Percentiles rank a stretch among this genome's conserved stretches.
Evolutionary conservation across 2,113 vertebrate genomes (phyloP).

Genomic region (Clarias magur): DNA sequence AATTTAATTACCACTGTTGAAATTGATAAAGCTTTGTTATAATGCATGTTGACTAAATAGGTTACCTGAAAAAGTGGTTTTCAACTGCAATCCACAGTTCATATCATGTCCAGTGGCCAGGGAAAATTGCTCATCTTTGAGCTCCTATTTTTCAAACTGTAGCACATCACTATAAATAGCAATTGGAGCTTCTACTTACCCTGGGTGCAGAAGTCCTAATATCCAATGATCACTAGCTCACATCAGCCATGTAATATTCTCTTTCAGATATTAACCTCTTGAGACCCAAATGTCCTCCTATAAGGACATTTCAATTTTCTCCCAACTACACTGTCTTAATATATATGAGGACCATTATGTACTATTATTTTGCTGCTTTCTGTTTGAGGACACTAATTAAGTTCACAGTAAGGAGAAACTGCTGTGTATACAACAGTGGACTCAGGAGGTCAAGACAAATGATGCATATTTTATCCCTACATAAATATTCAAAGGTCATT

Average conservation of each 20-base stretch:
- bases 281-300: too few species aligned
- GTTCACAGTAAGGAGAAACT: too few species aligned
- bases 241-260: background rate
- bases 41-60: background rate
- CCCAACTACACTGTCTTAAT: too few species aligned
- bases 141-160: slow-evolving; percentile 20
- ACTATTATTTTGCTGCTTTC: too few species aligned
- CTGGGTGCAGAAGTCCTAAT: background rate
- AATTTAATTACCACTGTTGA: slow-evolving; percentile 20
- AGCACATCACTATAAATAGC: slow-evolving; percentile 17
- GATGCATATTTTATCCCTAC: background rate
- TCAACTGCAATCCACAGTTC: background rate
- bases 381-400: too few species aligned
- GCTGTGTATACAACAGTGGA: too few species aligned
- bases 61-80: background rate
- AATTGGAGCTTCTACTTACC: slow-evolving; percentile 3
- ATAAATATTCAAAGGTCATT: background rate
- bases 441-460: background rate
- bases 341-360: too few species aligned
- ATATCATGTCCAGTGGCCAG: background rate
- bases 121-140: background rate
- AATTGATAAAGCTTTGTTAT: background rate
- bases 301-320: too few species aligned
- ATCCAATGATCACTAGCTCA: background rate
- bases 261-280: background rate